phyloP scores from a whole-genome alignment of 2,888 invertebrate genomes.

The Conomelus anceps region DNA sequence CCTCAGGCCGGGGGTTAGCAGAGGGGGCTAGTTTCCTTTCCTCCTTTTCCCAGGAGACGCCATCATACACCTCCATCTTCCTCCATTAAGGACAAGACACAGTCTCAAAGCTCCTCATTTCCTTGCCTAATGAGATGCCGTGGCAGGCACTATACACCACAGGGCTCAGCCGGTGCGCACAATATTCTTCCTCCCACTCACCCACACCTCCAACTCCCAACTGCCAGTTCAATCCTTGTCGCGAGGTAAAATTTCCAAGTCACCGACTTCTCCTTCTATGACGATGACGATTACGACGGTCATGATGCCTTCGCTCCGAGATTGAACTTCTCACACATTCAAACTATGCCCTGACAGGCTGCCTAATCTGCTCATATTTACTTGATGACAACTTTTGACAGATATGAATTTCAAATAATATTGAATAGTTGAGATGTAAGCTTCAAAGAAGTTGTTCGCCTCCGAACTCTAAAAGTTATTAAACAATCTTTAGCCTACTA shows the following conservation, averaged over 20 bases:
- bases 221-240: neutral
- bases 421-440: neutral
- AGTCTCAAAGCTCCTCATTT: constrained; percentile 13
- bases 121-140: constrained; percentile 11
- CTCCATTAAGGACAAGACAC: constrained; percentile 13
- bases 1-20: neutral
- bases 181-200: neutral
- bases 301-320: neutral
- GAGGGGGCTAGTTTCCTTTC: neutral
- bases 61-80: constrained; percentile 11
- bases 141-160: neutral
- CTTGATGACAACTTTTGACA: neutral
- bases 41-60: constrained; percentile 6
- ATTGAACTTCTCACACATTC: neutral
- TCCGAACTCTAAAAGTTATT: neutral
- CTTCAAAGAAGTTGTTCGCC: neutral
- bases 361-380: neutral
- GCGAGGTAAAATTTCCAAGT: neutral
- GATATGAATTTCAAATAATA: neutral
- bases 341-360: neutral
- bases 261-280: neutral
- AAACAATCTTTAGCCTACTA: too few species aligned
- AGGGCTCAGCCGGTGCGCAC: neutral
- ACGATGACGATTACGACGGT: neutral
- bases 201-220: neutral